phyloP scores from a whole-genome alignment of 2,888 invertebrate genomes.

The Ectemnius cavifrons region DNA sequence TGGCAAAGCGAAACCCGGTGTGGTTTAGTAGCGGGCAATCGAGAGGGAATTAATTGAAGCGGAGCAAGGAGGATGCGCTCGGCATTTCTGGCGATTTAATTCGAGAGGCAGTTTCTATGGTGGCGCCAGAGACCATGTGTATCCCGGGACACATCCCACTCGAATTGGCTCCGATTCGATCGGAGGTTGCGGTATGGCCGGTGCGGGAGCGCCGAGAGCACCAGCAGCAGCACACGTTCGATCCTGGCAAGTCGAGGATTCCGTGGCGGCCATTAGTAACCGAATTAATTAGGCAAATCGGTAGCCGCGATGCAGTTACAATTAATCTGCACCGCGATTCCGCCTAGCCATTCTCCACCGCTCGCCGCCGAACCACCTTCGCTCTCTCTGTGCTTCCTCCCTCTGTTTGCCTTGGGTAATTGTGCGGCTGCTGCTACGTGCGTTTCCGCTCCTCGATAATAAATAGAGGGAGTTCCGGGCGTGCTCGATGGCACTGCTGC shows the following conservation, averaged over 20 bases:
- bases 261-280: conserved; percentile 72
- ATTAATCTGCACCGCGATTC: conserved; percentile 74
- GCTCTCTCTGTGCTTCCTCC: too few species aligned
- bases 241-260: conserved; percentile 57
- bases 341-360: conserved; percentile 56
- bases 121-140: conserved; percentile 14
- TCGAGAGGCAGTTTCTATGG: conserved; percentile 53
- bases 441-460: conserved; percentile 43
- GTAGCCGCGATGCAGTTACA: conserved; percentile 75
- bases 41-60: conserved; percentile 48
- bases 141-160: conserved; percentile 36
- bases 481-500: not conserved
- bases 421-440: conserved; percentile 37
- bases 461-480: conserved; percentile 40
- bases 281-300: conserved; percentile 77
- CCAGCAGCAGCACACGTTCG: conserved; percentile 57
- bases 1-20: too few species aligned
- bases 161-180: conserved; percentile 38
- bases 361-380: not conserved
- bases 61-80: conserved; percentile 16
- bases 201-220: conserved; percentile 21
- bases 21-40: conserved; percentile 16
- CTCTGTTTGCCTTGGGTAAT: conserved; percentile 31
- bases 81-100: conserved; percentile 62
- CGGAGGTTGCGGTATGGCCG: conserved; percentile 21